Conservation (phyloP, 2,888 invertebrate genomes). For the Nyleta sp. region DNA sequence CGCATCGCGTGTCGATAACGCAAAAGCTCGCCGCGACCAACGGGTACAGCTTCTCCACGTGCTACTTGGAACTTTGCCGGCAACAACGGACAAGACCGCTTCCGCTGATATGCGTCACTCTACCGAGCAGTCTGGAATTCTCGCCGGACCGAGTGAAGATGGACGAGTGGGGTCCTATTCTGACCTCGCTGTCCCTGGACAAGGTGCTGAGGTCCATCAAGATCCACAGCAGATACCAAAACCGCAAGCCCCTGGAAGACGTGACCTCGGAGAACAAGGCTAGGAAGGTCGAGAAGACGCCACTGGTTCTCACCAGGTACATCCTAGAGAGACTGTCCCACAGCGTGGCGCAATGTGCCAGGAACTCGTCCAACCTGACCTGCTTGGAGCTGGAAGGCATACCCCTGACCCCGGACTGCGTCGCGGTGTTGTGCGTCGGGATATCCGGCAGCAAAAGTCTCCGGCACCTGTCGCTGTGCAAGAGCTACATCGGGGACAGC, state of each 20-base stretch:
- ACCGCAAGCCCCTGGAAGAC: constrained; percentile 83
- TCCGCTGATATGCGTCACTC: constrained; percentile 77
- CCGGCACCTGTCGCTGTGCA: constrained; percentile 87
- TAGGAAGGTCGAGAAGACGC: constrained; percentile 85
- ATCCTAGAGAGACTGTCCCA: constrained; percentile 87
- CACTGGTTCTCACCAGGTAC: constrained; percentile 88
- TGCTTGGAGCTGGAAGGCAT: constrained; percentile 88
- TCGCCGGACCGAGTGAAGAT: constrained; percentile 89
- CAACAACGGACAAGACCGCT: constrained; percentile 75
- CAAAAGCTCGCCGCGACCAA: constrained; percentile 71
- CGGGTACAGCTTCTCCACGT: constrained; percentile 75
- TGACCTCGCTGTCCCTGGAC: constrained; percentile 89
- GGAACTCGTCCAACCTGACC: constrained; percentile 86
- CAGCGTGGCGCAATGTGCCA: constrained; percentile 86
- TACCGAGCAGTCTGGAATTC: constrained; percentile 85
- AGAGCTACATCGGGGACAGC: constrained; percentile 88
- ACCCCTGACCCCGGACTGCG: constrained; percentile 87
- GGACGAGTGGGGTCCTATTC: constrained; percentile 89
- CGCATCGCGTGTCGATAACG: constrained; percentile 30
- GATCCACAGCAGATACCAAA: constrained; percentile 86
- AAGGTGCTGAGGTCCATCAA: constrained; percentile 87
- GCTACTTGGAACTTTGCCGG: constrained; percentile 80
- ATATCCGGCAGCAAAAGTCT: constrained; percentile 86
- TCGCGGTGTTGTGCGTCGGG: constrained; percentile 85
- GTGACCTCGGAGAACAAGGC: constrained; percentile 86